These are phyloP conservation scores for Sigmodon hispidus DNA, from an alignment of 2,113 vertebrate genomes.

Conservation along the genomic window DNA sequence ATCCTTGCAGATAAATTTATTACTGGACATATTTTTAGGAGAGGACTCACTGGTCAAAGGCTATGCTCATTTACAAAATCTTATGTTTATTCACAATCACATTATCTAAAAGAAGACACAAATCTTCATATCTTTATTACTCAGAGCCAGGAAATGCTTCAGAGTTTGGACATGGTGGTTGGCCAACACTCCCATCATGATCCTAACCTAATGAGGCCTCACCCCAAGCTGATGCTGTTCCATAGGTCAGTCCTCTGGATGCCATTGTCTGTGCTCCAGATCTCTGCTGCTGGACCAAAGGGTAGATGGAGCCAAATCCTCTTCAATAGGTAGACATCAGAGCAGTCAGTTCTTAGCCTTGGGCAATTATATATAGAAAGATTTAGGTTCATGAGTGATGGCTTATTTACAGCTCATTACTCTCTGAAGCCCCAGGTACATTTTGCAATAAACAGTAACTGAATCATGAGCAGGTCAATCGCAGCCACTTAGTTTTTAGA, in stretches of 20 bases:
- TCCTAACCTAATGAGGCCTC: conserved; percentile 31
- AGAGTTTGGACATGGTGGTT: conserved; percentile 21
- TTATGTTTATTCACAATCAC: not conserved
- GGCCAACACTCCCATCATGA: conserved; percentile 26
- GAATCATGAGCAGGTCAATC: conserved; percentile 1
- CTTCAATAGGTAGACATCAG: conserved; percentile 32
- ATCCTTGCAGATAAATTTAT: conserved; percentile 3
- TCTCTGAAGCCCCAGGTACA: conserved; percentile 44
- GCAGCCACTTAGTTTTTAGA: conserved; percentile 21
- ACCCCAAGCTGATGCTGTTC: conserved; percentile 61
- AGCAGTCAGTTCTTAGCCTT: conserved; percentile 13
- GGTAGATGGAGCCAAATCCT: conserved; percentile 31
- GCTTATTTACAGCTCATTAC: conserved; percentile 43
- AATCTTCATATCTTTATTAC: not conserved
- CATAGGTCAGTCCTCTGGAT: conserved; percentile 64
- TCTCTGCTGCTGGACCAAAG: not conserved
- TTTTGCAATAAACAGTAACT: conserved; percentile 32
- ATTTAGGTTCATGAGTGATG: not conserved
- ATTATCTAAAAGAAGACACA: conserved; percentile 25
- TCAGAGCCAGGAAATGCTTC: conserved; percentile 29
- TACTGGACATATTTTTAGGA: not conserved
- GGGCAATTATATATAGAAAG: not conserved
- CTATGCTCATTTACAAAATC: not conserved
- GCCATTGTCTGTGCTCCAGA: not conserved
- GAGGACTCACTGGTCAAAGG: not conserved